These are phyloP conservation scores for Macrosiphum euphorbiae DNA, from an alignment of 2,888 invertebrate genomes.

Conservation along the genomic window DNA sequence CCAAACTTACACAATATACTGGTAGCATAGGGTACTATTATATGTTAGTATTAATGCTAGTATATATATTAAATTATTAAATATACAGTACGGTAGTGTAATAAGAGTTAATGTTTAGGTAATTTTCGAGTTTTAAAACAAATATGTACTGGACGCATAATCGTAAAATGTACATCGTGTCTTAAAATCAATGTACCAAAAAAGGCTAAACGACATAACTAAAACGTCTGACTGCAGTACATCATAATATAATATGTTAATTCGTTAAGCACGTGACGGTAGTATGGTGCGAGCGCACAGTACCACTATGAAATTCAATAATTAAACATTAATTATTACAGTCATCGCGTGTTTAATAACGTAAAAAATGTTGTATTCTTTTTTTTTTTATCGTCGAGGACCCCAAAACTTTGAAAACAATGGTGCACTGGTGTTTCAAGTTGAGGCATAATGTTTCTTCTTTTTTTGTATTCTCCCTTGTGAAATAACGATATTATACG, in stretches of 20 bases:
- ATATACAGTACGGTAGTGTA: background rate
- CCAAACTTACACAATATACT: background rate
- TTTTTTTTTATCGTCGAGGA: slow-evolving; percentile 41
- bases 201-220: background rate
- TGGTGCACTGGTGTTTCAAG: slow-evolving; percentile 45
- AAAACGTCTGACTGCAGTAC: background rate
- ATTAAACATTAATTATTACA: slow-evolving; percentile 59
- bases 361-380: slow-evolving; percentile 22
- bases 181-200: background rate
- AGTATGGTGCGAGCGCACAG: background rate
- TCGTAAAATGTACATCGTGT: background rate
- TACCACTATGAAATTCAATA: slow-evolving; percentile 51
- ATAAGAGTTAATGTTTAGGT: background rate
- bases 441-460: slow-evolving; percentile 48
- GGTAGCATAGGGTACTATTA: background rate
- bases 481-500: slow-evolving; percentile 62
- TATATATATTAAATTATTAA: too few species aligned
- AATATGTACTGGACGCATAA: background rate
- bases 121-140: background rate
- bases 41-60: background rate
- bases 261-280: background rate
- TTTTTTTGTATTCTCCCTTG: slow-evolving; percentile 46
- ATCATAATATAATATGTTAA: background rate
- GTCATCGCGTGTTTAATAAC: slow-evolving; percentile 53
- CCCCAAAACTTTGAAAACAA: slow-evolving; percentile 58